A percentile compares a stretch with the other conserved stretches of the same genome.
These are phyloP conservation scores for Phoenicopterus ruber DNA, from an alignment of 2,113 vertebrate genomes.

Conservation along the genomic window DNA sequence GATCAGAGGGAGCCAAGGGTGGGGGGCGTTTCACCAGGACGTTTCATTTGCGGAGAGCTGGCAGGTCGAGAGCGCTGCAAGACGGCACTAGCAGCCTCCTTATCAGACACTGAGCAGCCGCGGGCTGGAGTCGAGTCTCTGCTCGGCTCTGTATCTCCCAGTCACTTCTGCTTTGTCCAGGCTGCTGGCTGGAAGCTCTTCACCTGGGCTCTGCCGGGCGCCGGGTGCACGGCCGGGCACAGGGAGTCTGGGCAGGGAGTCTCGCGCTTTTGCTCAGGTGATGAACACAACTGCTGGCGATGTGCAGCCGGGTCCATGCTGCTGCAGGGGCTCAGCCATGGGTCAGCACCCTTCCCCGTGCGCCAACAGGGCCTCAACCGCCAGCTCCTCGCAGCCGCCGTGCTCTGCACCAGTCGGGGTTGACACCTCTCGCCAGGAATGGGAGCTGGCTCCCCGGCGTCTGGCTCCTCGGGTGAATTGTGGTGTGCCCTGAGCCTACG, in stretches of 20 bases:
- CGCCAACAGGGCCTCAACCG: neutral
- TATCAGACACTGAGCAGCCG: neutral
- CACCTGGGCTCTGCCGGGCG: neutral
- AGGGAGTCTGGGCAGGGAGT: neutral
- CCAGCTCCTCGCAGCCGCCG: neutral
- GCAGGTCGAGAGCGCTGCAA: slow-evolving; percentile 1
- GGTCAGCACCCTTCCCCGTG: neutral
- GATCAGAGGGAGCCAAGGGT: slow-evolving; percentile 31
- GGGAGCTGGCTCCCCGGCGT: slow-evolving; percentile 37
- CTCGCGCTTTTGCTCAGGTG: neutral
- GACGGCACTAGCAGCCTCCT: slow-evolving; percentile 15
- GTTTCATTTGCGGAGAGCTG: neutral
- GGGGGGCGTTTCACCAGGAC: slow-evolving; percentile 23
- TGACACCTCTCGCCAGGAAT: neutral
- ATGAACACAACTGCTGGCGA: neutral
- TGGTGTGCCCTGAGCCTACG: slow-evolving; percentile 14
- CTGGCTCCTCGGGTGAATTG: slow-evolving; percentile 45
- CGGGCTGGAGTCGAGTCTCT: neutral
- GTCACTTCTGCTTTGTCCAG: neutral
- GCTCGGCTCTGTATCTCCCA: fast-evolving
- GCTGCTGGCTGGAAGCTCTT: neutral
- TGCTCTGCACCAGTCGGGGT: neutral
- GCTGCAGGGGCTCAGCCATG: neutral
- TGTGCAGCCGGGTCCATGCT: neutral
- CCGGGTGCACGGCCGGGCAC: fast-evolving